Conservation (phyloP, 1,140 invertebrate species). For the Scaptomyza graminum region DNA sequence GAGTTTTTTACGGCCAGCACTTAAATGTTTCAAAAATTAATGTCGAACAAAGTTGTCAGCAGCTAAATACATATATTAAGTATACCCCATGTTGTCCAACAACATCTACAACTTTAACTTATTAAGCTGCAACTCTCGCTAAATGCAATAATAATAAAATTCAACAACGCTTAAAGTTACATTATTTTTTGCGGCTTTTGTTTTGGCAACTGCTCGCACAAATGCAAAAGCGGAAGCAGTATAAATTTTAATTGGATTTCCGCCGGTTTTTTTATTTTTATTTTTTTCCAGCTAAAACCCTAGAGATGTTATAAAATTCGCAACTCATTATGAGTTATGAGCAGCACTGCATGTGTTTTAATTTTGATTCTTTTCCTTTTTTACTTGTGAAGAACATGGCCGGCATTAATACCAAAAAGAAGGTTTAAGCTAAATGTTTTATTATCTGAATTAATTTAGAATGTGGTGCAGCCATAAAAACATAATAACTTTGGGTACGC, state of each 20-base stretch:
- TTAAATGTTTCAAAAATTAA: slow-evolving; percentile 54
- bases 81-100: slow-evolving; percentile 68
- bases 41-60: slow-evolving; percentile 35
- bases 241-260: slow-evolving; percentile 80
- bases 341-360: slow-evolving; percentile 32
- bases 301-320: slow-evolving; percentile 11
- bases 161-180: slow-evolving; percentile 33
- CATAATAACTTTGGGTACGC: slow-evolving; percentile 38
- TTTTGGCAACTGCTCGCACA: slow-evolving; percentile 18
- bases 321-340: slow-evolving; percentile 42
- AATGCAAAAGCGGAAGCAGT: slow-evolving; percentile 42
- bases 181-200: slow-evolving; percentile 21
- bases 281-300: slow-evolving; percentile 1
- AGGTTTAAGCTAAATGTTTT: slow-evolving; percentile 36
- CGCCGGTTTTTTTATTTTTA: slow-evolving; percentile 41
- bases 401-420: slow-evolving; percentile 4
- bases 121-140: slow-evolving; percentile 1
- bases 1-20: slow-evolving; percentile 56
- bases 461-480: not conserved
- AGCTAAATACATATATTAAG: slow-evolving; percentile 57
- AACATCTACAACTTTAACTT: slow-evolving; percentile 11
- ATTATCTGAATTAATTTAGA: slow-evolving; percentile 8
- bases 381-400: not conserved
- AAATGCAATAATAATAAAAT: slow-evolving; percentile 30
- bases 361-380: slow-evolving; percentile 23